Base-by-base conservation (phyloP, 2,797 vertebrate genomes). In the Sorex maritimensis region DNA sequence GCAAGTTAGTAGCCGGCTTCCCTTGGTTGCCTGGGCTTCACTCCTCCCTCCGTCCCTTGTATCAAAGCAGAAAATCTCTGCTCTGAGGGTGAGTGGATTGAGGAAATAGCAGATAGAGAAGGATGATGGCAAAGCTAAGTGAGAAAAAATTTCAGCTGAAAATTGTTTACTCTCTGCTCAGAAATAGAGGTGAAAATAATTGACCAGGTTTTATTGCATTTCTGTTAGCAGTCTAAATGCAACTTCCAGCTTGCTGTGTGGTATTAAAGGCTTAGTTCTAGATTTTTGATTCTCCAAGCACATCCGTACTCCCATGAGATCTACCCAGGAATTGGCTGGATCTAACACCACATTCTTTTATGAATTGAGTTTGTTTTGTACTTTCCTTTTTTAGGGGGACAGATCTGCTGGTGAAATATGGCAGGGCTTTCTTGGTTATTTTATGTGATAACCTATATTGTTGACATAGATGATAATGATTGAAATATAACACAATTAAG, bases 211-310 rank as follows among this genome's bases (percentile, higher is more conserved):
- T 81, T 85, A 46, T 6, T 41, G 38, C 4, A 0, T 86, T 61
- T 86, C 73, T 13, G 14, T 55, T 69, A 17, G n/a, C 10, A 17
- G 81, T 67, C 38, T 58, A 80, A 26, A 88, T 23, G 24, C 81
- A 77, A 73, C 14, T 55, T 63, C 4, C 28, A 87, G 78, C 65
- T 78, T 86, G 86, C 87, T n/a, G 41, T 4, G 81, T 61, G 49
- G 52, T 15, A 49, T 41, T 75, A 49, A n/a, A 72, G 73, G n/a
- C 63, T 95, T 68, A 49, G 71, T 90, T 85, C 73, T 21, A 67
- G 73, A 75, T 44, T 88, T 94, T n/a, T 85, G 24, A 81, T 83
- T 92, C 81, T 79, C 77, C 79, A 88, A 85, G 75, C n/a, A 21
- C 4, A 13, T 55, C 79, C 1, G 0, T n/a, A 69, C 26, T 91